Evolutionary conservation across 2,888 invertebrate species (phyloP), one percentile per base, ranked within the genome.

Genomic region (Cenopis cana): DNA sequence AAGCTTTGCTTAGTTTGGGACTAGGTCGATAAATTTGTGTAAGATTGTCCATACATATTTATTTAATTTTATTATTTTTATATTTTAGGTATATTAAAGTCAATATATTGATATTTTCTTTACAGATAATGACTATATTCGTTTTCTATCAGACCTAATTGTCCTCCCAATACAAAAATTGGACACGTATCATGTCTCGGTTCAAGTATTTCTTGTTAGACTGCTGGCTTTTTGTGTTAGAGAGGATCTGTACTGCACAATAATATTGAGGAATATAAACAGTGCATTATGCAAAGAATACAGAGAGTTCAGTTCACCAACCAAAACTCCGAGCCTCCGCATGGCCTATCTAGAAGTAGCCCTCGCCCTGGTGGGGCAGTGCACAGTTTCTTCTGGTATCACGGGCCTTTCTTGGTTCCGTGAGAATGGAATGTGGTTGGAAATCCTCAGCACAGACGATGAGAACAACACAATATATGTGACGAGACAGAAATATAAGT

Each of bases 381-480:
- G 92, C 73, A 91, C n/a, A n/a, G n/a, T n/a, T n/a, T n/a, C n/a
- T n/a, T n/a, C n/a, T n/a, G n/a, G n/a, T n/a, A n/a, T n/a, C n/a
- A n/a, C 95, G 3, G 97, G 97, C 0, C 83, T 95, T 41, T 88
- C 93, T 33, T 97, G 96, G 95, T 87, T 97, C 4, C 89, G 95
- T 20, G 87, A 94, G 68, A 91, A 89, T 72, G 95, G 94, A 18
- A 85, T 94, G 14, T 97, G 97, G 97, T 94, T 91, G 72, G 93
- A 95, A 76, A 94, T 96, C 36, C 85, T 96, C 3, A 92, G 92
- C 71, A 94, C 95, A 61, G 95, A 95, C 73, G 94, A 95, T 76
- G 90, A 94, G 68, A 95, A 95, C 82, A 95, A 95, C 73, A 97
- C 97, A 0, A 90, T 97, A 52, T 97, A 97, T 80, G 95, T 97